Evolutionary conservation across 2,797 vertebrate species (phyloP).

Genomic region (Ptychobarbus kaznakovi): DNA sequence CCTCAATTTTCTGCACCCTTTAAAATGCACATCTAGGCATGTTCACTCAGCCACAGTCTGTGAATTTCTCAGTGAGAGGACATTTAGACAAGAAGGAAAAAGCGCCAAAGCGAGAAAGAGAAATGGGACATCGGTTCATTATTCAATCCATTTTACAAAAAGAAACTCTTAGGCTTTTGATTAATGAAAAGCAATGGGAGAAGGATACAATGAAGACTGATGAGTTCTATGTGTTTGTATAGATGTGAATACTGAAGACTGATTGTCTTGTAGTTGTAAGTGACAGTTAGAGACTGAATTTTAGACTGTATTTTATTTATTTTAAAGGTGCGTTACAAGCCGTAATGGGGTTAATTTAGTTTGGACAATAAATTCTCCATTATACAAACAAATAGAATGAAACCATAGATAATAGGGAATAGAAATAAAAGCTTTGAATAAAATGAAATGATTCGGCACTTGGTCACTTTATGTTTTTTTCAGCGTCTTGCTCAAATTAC

Average conservation of each 20-base stretch:
- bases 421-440: background rate
- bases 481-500: background rate
- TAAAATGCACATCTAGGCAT: conserved; percentile 53
- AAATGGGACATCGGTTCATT: conserved; percentile 30
- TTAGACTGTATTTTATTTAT: conserved; percentile 3
- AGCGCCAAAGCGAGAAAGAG: conserved; percentile 23
- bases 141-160: conserved; percentile 28
- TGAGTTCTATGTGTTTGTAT: conserved; percentile 12
- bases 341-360: background rate
- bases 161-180: conserved; percentile 34
- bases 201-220: conserved; percentile 31
- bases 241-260: conserved; percentile 9
- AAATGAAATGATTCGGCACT: background rate
- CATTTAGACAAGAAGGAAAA: conserved; percentile 31
- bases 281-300: background rate
- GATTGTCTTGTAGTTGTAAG: background rate
- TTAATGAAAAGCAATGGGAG: conserved; percentile 35
- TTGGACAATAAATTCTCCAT: background rate
- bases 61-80: conserved; percentile 36
- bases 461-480: background rate
- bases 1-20: conserved; percentile 55
- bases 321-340: background rate
- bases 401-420: background rate
- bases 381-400: background rate
- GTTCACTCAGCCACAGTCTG: conserved; percentile 20